phyloP scores from a whole-genome alignment of 2,888 invertebrate species.

The Erpobdella octoculata region DNA sequence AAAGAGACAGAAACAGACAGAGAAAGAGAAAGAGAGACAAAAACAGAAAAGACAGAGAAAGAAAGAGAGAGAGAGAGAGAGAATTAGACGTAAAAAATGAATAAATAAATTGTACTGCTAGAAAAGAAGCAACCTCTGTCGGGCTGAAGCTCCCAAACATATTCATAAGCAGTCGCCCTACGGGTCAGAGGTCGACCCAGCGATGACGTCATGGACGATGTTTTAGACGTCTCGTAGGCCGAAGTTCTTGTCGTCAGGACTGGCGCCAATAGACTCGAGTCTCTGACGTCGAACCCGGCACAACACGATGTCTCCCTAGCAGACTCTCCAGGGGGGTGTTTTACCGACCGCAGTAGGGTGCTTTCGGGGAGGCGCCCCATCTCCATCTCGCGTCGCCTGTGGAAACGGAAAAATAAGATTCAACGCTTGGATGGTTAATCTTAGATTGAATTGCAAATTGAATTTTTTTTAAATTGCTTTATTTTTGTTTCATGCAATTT shows the following conservation, averaged over 20 bases:
- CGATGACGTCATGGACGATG: constrained; percentile 2
- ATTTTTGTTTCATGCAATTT: too few relatives aligned
- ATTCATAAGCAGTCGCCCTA: constrained; percentile 16
- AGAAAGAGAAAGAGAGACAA: too few relatives aligned
- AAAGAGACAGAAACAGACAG: too few relatives aligned
- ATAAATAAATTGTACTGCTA: background rate
- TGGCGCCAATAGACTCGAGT: background rate
- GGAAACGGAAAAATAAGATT: too few relatives aligned
- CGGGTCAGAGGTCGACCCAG: constrained; percentile 10
- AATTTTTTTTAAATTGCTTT: too few relatives aligned
- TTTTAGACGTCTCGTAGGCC: background rate
- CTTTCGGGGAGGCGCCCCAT: constrained; percentile 16
- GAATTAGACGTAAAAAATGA: too few relatives aligned
- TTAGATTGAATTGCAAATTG: too few relatives aligned
- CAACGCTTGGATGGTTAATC: too few relatives aligned
- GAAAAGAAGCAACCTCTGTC: background rate
- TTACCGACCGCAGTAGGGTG: background rate
- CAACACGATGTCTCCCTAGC: background rate
- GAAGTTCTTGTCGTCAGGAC: constrained; percentile 1
- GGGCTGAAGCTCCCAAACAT: constrained; percentile 9
- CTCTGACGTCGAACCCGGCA: background rate
- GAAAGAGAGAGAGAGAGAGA: too few relatives aligned
- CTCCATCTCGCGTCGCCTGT: constrained; percentile 15
- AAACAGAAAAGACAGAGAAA: too few relatives aligned
- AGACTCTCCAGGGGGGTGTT: background rate